Percentiles rank a stretch among this genome's conserved stretches.
These are phyloP conservation scores for Sinocyclocheilus anophthalmus DNA, from an alignment of 2,113 vertebrate species.

Conservation along the genomic window DNA sequence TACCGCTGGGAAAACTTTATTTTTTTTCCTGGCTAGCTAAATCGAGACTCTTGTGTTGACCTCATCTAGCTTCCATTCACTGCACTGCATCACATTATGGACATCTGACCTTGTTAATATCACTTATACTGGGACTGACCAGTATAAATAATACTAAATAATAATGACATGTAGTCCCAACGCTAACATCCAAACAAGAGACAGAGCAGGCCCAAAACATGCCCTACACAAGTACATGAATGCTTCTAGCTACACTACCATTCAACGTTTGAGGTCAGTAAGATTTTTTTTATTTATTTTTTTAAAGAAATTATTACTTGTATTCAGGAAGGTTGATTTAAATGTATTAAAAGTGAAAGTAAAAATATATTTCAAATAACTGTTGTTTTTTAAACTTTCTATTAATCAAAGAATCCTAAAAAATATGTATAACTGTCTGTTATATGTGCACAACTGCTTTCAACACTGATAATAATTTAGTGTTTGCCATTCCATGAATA, in stretches of 20 bases:
- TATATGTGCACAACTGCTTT: background rate
- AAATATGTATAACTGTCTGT: background rate
- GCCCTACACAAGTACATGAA: background rate
- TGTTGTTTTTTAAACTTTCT: too few species aligned
- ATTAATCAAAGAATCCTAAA: too few species aligned
- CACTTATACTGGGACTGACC: constrained; percentile 12
- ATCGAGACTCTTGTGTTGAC: constrained; percentile 3
- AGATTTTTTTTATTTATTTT: too few species aligned
- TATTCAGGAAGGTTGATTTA: background rate
- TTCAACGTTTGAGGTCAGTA: too few species aligned
- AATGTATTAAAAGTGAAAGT: background rate
- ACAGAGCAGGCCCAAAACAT: background rate
- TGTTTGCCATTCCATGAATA: background rate
- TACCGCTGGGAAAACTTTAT: background rate
- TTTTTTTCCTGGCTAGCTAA: background rate
- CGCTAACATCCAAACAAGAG: background rate
- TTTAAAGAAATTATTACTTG: too few species aligned
- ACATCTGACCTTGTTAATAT: constrained; percentile 23
- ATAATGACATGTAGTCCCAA: background rate
- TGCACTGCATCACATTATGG: background rate
- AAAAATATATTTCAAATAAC: too few species aligned
- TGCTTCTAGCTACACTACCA: background rate
- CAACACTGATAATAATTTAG: background rate
- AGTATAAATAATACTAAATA: background rate
- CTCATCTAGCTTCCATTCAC: background rate